Base-by-base conservation (phyloP, 2,888 invertebrate genomes). In the Selenia dentaria region DNA sequence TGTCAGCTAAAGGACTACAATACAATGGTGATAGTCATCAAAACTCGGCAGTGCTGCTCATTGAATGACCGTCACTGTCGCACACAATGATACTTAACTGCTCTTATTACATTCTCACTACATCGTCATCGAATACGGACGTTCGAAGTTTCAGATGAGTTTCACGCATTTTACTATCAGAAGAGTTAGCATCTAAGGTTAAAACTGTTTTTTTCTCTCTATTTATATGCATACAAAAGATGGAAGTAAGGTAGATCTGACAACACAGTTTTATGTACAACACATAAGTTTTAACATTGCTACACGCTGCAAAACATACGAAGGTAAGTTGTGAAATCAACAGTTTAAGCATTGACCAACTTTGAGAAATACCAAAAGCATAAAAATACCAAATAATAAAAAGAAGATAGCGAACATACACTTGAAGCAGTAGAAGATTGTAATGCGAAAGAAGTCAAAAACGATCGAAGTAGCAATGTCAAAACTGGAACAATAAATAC, bases 231-330 rank as follows among this genome's bases (percentile, higher is more conserved):
- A 40, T 40, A 11, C 27, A 42, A 14, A 27, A 40, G 27, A 40
- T 20, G 22, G 41, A 42, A 41, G 38, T 20, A 45, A 35, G 29
- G 13, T 34, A 42, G 51, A 55, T 59, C 83, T 82, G 86, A 85
- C 84, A 86, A 87, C 83, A 88, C 82, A 73, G 56, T 54, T 64
- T 59, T 74, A 74, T 71, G 57, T 73, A 79, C 69, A 78, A 67
- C 63, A 58, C 9, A 61, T 52, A 57, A 77, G 86, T 88, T 89
- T 87, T 70, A 87, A 89, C 90, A 88, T 90, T 90, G 90, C 85
- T 85, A 89, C 84, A 57, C 53, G 54, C 51, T 59, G 62, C 43
- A 63, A 57, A 54, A 16, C 16, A 51, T 53, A 55, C n/a, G 40
- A 57, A 56, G 61, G 53, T 54, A 51, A 51, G 42, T 45, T 29